Evolutionary conservation across 2,888 invertebrate genomes (phyloP).

Genomic region (Ryuthela nishihirai): DNA sequence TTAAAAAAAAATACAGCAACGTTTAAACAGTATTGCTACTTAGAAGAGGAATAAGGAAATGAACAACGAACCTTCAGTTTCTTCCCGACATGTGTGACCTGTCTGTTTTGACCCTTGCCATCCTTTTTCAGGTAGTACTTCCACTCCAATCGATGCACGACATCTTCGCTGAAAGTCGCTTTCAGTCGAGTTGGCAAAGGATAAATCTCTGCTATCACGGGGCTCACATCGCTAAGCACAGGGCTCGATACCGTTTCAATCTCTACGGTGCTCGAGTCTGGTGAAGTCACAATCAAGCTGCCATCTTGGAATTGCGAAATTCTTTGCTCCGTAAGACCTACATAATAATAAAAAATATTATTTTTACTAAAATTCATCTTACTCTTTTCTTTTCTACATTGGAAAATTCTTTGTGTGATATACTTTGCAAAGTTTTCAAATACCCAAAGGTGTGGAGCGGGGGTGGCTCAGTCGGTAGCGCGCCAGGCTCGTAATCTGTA

Average conservation of each 20-base stretch:
- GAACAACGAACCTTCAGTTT: conserved; percentile 37
- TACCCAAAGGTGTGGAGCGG: too few species aligned
- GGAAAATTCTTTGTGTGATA: too few species aligned
- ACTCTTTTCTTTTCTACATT: too few species aligned
- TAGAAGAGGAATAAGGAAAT: too few species aligned
- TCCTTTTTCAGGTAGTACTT: conserved; percentile 50
- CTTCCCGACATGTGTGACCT: conserved; percentile 33
- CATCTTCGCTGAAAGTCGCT: conserved; percentile 40
- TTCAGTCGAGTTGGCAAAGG: conserved; percentile 38
- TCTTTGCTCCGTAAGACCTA: conserved; percentile 35
- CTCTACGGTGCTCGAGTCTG: conserved; percentile 37
- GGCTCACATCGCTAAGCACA: conserved; percentile 35
- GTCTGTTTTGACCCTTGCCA: conserved; percentile 28
- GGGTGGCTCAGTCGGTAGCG: too few species aligned
- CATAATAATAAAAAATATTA: conserved; percentile 1
- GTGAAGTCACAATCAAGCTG: conserved; percentile 25
- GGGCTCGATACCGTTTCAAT: conserved; percentile 42
- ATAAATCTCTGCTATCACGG: conserved; percentile 39
- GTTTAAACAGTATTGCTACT: too few species aligned
- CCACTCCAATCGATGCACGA: conserved; percentile 51
- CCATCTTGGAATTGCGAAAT: conserved; percentile 36
- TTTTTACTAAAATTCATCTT: neutral
- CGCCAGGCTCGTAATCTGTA: too few species aligned
- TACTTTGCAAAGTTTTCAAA: too few species aligned
- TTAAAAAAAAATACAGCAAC: too few species aligned